Percentiles rank a stretch among this genome's conserved stretches.
phyloP scores from a whole-genome alignment of 2,888 invertebrate genomes.

The Portevinia maculata region DNA sequence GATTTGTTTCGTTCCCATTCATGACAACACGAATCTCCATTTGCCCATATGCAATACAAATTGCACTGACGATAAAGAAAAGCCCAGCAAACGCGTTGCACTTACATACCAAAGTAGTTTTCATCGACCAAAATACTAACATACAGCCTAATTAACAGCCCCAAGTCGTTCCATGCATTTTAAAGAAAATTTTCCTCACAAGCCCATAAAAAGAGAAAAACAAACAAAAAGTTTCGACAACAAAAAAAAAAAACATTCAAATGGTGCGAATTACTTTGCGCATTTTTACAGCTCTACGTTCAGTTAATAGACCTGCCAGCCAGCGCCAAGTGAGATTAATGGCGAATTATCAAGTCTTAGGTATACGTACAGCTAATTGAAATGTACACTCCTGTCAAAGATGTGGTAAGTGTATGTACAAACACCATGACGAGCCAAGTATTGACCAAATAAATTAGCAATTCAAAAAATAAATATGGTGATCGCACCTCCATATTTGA shows the following conservation, averaged over 20 bases:
- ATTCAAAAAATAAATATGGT: not conserved
- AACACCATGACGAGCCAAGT: conserved; percentile 42
- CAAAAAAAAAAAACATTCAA: conserved; percentile 8
- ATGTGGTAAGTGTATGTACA: conserved; percentile 40
- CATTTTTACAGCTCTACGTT: conserved; percentile 32
- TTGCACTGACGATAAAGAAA: conserved; percentile 51
- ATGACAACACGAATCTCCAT: conserved; percentile 22
- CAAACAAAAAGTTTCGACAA: conserved; percentile 1
- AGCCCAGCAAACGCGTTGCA: conserved; percentile 38
- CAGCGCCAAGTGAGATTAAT: conserved; percentile 46
- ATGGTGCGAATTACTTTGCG: conserved; percentile 52
- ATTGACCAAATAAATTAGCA: conserved; percentile 55
- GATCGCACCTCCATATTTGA: not conserved
- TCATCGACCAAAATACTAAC: conserved; percentile 1
- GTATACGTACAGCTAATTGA: conserved; percentile 60
- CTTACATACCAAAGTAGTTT: conserved; percentile 34
- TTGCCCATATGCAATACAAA: conserved; percentile 58
- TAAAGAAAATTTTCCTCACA: conserved; percentile 27
- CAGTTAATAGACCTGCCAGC: conserved; percentile 7
- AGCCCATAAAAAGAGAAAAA: conserved; percentile 40
- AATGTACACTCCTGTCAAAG: conserved; percentile 58
- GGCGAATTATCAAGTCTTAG: conserved; percentile 52
- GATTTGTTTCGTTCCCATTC: conserved; percentile 53
- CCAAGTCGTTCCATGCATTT: conserved; percentile 39
- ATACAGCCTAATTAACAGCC: conserved; percentile 61